phyloP scores from a whole-genome alignment of 2,113 vertebrate species.

The Gymnocephalus cernua region DNA sequence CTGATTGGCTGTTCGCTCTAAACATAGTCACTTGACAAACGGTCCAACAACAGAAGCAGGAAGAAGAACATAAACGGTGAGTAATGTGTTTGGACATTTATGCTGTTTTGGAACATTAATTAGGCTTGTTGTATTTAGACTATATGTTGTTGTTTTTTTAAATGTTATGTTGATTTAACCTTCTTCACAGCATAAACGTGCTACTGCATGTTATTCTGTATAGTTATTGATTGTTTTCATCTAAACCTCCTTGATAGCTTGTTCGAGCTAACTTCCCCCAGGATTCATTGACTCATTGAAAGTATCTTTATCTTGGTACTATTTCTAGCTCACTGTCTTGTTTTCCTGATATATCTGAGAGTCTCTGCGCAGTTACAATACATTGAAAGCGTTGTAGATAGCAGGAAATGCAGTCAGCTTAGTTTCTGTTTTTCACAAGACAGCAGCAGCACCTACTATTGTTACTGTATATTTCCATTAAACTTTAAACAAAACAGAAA shows the following conservation, averaged over 20 bases:
- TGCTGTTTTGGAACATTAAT: neutral
- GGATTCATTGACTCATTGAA: neutral
- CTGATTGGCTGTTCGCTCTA: conserved; percentile 53
- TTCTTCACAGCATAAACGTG: rapidly evolving
- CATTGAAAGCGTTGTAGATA: neutral
- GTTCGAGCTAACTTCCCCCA: neutral
- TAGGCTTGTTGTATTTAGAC: neutral
- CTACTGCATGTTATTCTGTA: neutral
- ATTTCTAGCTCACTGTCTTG: neutral
- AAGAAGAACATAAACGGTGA: conserved; percentile 63
- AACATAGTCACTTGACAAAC: conserved; percentile 59
- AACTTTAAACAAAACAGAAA: neutral
- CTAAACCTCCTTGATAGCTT: conserved; percentile 10
- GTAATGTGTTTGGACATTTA: conserved; percentile 16
- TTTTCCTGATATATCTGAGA: neutral
- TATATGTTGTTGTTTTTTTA: no score
- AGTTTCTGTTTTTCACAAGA: conserved; percentile 15
- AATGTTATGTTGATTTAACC: neutral
- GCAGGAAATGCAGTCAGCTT: neutral
- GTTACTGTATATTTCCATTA: neutral
- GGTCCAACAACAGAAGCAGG: conserved; percentile 26
- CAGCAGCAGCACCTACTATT: neutral
- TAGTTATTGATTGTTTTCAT: neutral
- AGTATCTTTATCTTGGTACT: neutral
- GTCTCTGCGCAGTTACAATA: neutral